A percentile compares a stretch with the other conserved stretches of the same genome.
Conservation (phyloP, 2,113 vertebrate species). For the Planiliza haematocheilus region DNA sequence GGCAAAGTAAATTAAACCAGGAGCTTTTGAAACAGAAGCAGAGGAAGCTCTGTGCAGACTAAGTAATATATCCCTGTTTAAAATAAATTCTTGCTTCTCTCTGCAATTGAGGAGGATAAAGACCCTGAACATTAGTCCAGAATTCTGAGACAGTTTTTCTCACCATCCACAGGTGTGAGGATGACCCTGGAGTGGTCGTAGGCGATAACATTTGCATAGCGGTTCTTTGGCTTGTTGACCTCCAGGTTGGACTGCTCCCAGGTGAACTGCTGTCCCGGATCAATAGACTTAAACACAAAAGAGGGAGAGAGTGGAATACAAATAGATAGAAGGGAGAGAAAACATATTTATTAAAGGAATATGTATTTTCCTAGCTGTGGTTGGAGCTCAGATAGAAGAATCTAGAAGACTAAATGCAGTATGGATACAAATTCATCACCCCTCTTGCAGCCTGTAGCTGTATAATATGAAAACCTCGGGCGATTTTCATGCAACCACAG, state of each 20-base stretch:
- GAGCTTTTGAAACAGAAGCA: too few relatives aligned
- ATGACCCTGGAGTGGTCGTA: conserved; percentile 97
- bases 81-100: neutral
- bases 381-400: neutral
- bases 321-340: neutral
- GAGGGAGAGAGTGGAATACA: neutral
- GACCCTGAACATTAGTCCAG: neutral
- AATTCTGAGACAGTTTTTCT: conserved; percentile 58
- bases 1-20: neutral
- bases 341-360: conserved; percentile 16
- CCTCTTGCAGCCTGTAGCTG: conserved; percentile 11
- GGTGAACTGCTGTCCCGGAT: conserved; percentile 96
- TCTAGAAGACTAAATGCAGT: neutral
- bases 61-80: too few relatives aligned
- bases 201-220: conserved; percentile 96
- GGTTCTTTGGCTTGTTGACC: conserved; percentile 98
- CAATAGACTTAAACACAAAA: conserved; percentile 86
- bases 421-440: conserved; percentile 11
- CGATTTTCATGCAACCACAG: conserved; percentile 13
- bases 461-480: conserved; percentile 23
- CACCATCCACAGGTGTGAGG: conserved; percentile 91
- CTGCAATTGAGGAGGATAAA: neutral
- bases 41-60: too few relatives aligned
- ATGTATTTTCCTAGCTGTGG: neutral
- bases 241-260: conserved; percentile 98